Conservation (phyloP, 2,797 vertebrate species). For the Myotis myotis region DNA sequence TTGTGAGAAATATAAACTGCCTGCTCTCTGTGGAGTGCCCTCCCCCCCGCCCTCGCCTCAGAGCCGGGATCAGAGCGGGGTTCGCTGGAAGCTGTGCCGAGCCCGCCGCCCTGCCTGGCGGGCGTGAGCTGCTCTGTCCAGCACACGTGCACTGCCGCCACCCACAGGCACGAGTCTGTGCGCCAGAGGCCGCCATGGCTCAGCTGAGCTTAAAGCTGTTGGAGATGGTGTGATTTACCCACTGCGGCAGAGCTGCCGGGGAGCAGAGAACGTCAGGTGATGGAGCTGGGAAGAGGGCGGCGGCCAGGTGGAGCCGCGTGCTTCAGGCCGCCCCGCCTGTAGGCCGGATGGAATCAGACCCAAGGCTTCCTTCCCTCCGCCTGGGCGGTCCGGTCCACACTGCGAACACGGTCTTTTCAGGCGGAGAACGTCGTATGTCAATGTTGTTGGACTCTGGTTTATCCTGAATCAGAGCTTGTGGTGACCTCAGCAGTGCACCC, state of each 20-base stretch:
- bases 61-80: constrained; percentile 71
- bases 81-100: constrained; percentile 66
- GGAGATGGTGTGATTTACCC: not conserved
- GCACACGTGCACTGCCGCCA: accelerated
- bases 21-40: constrained; percentile 61
- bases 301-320: too few relatives aligned
- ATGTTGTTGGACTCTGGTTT: too few relatives aligned
- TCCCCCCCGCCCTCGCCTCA: constrained; percentile 60
- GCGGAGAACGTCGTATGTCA: accelerated
- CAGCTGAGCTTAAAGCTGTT: not conserved
- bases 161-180: not conserved
- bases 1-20: constrained; percentile 79
- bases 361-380: too few relatives aligned
- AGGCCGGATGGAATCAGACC: too few relatives aligned
- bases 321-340: too few relatives aligned
- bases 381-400: too few relatives aligned
- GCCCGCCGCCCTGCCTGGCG: not conserved
- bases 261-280: too few relatives aligned
- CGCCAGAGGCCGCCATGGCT: not conserved
- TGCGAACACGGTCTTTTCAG: too few relatives aligned
- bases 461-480: too few relatives aligned
- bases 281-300: too few relatives aligned
- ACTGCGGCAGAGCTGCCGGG: too few relatives aligned
- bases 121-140: not conserved
- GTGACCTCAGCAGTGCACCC: too few relatives aligned